Evolutionary conservation across 2,113 vertebrate genomes (phyloP).

Genomic region (Terrapene triunguis): DNA sequence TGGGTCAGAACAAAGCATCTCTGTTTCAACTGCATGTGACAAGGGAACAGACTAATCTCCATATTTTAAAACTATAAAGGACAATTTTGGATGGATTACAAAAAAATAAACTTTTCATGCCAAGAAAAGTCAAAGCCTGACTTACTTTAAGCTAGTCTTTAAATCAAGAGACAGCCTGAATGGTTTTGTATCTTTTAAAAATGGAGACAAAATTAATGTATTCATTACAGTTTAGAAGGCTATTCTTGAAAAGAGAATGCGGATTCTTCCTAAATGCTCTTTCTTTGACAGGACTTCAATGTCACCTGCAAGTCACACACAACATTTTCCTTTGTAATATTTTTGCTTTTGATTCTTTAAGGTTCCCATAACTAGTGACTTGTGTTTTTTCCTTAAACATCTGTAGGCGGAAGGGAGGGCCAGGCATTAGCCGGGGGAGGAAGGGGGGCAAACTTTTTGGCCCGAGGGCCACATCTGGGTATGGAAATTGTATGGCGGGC

Average conservation of each 20-base stretch:
- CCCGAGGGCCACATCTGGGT: too few species aligned
- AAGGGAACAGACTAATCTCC: not conserved
- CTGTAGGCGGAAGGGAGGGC: not conserved
- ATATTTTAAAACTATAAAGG: conserved; percentile 3
- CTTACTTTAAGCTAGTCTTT: not conserved
- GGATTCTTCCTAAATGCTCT: not conserved
- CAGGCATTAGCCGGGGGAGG: not conserved
- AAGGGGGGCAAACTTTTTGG: too few species aligned
- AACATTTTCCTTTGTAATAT: not conserved
- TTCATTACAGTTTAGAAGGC: not conserved
- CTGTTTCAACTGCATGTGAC: not conserved
- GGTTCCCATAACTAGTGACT: not conserved
- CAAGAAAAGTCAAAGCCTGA: not conserved
- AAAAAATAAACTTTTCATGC: not conserved
- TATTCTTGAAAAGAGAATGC: not conserved
- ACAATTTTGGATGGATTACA: not conserved
- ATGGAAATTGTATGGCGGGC: too few species aligned
- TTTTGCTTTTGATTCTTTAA: not conserved
- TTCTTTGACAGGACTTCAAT: not conserved
- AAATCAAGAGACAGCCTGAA: not conserved
- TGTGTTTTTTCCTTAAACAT: not conserved
- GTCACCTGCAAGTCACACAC: not conserved
- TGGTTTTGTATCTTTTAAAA: not conserved
- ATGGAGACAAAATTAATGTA: not conserved
- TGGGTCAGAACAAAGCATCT: not conserved